A percentile compares a stretch with the other conserved stretches of the same genome.
Evolutionary conservation across 2,113 vertebrate species (phyloP).

Genomic region (Actenoides lindsayi): DNA sequence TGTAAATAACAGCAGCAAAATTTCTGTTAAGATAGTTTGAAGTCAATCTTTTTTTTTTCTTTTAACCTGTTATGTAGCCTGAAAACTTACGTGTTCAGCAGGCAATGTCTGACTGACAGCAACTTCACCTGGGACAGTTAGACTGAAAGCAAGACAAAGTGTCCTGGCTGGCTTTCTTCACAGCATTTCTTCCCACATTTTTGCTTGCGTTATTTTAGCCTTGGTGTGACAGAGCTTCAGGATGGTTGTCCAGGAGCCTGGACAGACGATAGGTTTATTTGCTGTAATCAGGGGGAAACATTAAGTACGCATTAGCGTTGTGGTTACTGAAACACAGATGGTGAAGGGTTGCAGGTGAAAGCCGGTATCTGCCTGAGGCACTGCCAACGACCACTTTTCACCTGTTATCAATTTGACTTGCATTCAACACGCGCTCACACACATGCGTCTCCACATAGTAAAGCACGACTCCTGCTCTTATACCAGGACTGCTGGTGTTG

Average conservation of each 20-base stretch:
- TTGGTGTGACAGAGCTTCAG: neutral
- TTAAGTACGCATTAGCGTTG: accelerated
- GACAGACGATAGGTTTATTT: neutral
- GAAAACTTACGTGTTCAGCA: neutral
- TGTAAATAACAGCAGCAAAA: neutral
- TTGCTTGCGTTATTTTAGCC: neutral
- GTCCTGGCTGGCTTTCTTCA: neutral
- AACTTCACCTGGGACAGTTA: neutral
- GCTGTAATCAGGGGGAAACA: neutral
- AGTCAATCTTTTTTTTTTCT: neutral
- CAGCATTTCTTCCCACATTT: neutral
- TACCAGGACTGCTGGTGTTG: accelerated
- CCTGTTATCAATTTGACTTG: neutral
- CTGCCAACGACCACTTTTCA: neutral
- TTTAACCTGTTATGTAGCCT: neutral
- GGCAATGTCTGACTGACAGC: neutral
- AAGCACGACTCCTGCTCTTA: accelerated
- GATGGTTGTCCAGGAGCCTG: neutral
- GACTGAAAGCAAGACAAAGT: neutral
- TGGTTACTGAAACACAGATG: accelerated
- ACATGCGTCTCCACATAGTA: accelerated
- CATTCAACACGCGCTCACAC: neutral
- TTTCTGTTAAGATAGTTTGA: neutral
- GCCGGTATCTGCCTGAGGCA: neutral
- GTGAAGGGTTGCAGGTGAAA: neutral